Conservation (phyloP, 2,113 vertebrate genomes). For the Micronycteris hirsuta region DNA sequence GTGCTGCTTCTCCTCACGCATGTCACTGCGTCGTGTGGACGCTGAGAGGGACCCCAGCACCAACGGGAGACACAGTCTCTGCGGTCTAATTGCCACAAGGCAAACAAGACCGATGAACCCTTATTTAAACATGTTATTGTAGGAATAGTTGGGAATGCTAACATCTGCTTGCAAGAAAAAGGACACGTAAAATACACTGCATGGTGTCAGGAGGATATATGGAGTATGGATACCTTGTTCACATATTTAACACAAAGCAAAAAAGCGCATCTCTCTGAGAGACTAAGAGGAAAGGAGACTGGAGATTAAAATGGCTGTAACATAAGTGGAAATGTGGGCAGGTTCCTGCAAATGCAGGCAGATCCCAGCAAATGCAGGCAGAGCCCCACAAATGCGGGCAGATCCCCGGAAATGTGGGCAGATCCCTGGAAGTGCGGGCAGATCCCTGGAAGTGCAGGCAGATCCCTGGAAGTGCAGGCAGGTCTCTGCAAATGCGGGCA, state of each 20-base stretch:
- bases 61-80: conserved; percentile 62
- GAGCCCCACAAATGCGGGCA: neutral
- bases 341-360: neutral
- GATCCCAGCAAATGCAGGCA: neutral
- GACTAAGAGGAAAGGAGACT: neutral
- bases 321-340: fast-evolving
- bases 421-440: neutral
- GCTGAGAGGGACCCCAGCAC: conserved; percentile 70
- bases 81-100: conserved; percentile 73
- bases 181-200: neutral
- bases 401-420: neutral
- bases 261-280: neutral
- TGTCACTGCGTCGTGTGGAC: conserved; percentile 64
- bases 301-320: neutral
- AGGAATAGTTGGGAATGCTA: conserved; percentile 2
- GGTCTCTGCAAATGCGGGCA: neutral
- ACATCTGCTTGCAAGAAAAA: neutral
- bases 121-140: neutral
- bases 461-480: neutral
- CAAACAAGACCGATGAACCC: conserved; percentile 62
- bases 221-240: conserved; percentile 14
- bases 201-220: neutral
- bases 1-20: conserved; percentile 62
- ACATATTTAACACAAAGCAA: neutral
- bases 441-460: neutral